Evolutionary conservation across 2,888 invertebrate genomes (phyloP).

Genomic region (Ochropacha duplaris): DNA sequence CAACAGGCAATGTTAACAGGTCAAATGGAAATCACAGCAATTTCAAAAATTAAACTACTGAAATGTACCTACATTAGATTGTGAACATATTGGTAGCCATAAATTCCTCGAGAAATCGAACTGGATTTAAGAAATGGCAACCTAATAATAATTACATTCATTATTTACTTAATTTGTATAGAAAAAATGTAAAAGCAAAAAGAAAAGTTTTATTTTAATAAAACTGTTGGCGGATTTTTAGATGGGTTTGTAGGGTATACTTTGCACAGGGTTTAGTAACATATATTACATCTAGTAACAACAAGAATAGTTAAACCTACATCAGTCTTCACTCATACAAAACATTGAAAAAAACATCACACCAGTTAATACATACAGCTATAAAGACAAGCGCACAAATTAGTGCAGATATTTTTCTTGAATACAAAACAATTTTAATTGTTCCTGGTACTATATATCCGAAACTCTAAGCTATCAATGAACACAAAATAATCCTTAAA

Average conservation of each 20-base stretch:
- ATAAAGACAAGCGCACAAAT: not conserved
- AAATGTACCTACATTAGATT: not conserved
- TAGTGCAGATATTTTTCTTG: not conserved
- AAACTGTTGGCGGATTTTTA: not conserved
- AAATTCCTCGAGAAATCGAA: too few species aligned
- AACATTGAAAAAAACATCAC: slow-evolving; percentile 39
- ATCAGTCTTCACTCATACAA: slow-evolving; percentile 79
- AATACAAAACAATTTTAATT: not conserved
- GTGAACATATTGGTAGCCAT: too few species aligned
- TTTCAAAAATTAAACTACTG: too few species aligned
- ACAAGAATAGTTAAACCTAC: slow-evolving; percentile 59
- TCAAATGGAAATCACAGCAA: not conserved
- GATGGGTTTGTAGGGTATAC: not conserved
- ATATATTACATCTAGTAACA: slow-evolving; percentile 49
- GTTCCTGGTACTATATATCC: not conserved
- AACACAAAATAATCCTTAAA: not conserved
- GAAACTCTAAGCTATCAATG: not conserved
- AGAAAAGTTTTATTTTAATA: not conserved
- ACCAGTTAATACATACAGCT: not conserved
- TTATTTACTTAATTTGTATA: not conserved
- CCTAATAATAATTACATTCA: not conserved
- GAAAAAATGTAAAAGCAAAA: not conserved
- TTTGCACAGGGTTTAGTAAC: slow-evolving; percentile 33
- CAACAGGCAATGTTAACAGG: not conserved
- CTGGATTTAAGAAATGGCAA: too few species aligned